phyloP scores from a whole-genome alignment of 92 coral and sea anemone species.

The Hydrozoanthus gracilis region DNA sequence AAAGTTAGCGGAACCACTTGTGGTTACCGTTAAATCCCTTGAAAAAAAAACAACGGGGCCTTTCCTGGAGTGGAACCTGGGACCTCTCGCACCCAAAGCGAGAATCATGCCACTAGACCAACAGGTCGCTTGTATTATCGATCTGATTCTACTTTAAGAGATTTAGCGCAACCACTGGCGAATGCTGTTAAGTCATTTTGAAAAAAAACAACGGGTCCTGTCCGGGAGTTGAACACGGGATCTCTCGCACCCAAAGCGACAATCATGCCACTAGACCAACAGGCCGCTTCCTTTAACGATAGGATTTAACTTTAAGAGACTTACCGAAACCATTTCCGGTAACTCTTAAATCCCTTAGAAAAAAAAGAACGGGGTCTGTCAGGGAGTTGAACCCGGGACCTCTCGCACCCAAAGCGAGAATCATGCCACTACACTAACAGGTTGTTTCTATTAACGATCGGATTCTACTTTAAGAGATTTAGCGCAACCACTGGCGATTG shows the following conservation, averaged over 20 bases:
- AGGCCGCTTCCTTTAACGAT: slow-evolving; percentile 33
- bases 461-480: not conserved
- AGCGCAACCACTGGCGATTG: not conserved
- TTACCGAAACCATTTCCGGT: no score
- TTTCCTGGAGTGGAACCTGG: slow-evolving; percentile 93
- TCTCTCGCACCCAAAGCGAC: slow-evolving; percentile 99
- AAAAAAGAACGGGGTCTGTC: no score
- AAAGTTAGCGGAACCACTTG: no score
- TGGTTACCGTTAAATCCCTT: no score
- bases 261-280: slow-evolving; percentile 97
- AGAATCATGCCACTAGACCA: slow-evolving; percentile 98
- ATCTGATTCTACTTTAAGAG: no score
- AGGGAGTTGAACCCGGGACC: no score
- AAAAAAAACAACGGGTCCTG: slow-evolving; percentile 28
- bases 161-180: no score
- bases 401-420: not conserved
- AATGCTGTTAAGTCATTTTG: no score
- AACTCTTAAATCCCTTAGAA: no score
- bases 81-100: slow-evolving; percentile 99
- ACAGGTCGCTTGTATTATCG: slow-evolving; percentile 41
- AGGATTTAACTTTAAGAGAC: no score
- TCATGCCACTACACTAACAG: not conserved
- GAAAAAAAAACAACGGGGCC: not conserved
- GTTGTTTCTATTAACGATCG: not conserved
- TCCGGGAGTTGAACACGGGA: slow-evolving; percentile 96